Evolutionary conservation across 2,888 invertebrate species (phyloP).

Genomic region (Pimpla rufipes): DNA sequence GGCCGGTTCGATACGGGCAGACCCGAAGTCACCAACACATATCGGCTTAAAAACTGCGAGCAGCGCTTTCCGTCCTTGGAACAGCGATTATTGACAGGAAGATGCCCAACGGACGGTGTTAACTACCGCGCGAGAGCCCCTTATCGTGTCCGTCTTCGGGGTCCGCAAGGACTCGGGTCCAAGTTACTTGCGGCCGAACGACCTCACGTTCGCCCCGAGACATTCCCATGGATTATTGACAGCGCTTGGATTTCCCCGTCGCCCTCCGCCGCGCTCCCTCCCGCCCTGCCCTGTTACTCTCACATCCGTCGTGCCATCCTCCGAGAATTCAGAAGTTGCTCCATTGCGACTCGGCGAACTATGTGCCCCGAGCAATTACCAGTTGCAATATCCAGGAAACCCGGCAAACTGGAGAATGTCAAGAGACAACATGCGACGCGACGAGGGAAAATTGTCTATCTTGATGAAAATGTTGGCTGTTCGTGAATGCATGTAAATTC

Average conservation of each 20-base stretch:
- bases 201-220: slow-evolving; percentile 69
- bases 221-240: slow-evolving; percentile 74
- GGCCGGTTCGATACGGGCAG: slow-evolving; percentile 5
- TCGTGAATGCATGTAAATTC: background rate
- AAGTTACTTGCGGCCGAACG: background rate
- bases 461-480: background rate
- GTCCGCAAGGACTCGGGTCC: background rate
- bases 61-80: background rate
- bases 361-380: background rate
- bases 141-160: slow-evolving; percentile 9
- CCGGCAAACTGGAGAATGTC: background rate
- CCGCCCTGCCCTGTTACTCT: too few relatives aligned
- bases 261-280: too few relatives aligned
- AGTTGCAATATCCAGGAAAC: background rate
- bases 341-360: slow-evolving; percentile 1
- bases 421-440: background rate
- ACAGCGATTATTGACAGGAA: slow-evolving; percentile 27
- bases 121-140: background rate
- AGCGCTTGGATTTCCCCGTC: slow-evolving; percentile 36
- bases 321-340: slow-evolving; percentile 1
- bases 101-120: slow-evolving; percentile 20
- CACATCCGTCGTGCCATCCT: background rate
- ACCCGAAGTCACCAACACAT: background rate
- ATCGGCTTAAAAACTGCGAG: slow-evolving; percentile 39
- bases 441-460: background rate